Evolutionary conservation across 2,113 vertebrate species (phyloP), one percentile per base, ranked within the genome.

Genomic region (Megaceryle torquata): DNA sequence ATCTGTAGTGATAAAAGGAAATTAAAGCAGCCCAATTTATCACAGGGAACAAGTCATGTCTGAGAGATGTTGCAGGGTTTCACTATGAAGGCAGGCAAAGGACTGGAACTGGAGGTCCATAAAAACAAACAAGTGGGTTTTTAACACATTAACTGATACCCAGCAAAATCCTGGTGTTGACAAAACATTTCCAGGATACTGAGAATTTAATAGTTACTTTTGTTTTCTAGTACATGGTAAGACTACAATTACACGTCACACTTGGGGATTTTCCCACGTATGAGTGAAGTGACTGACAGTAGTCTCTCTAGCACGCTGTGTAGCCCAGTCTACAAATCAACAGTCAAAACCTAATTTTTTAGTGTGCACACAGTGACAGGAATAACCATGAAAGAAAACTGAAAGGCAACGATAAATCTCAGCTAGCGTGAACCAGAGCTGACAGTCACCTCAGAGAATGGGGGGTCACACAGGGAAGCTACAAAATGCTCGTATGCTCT

Each of bases 121-220:
- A 51, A 81, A 88, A 91, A 48, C 53, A 43, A 60, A 6, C 9
- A 61, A 50, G 6, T 37, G 19, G 28, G 63, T 89, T 84, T 63
- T 13, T 85, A 86, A 70, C 25, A 7, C 25, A 39, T 67, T 81
- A 86, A 59, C 35, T 81, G 56, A 78, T 31, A 83, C 11, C 21
- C 26, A 74, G 26, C 6, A 91, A 79, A 91, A 84, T 72, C 65
- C 21, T 10, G 2, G 33, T 72, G 64, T 41, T 91, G 80, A 75
- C 82, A 95, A 90, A 96, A 91, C 35, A 43, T 71, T 48, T 71
- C 56, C 56, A 82, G 60, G 41, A 24, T 8, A 37, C 18, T 1
- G 1, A 75, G 61, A 83, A 26, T 64, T 93, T n/a, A 71, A 28
- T 88, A 50, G 90, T 93, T 88, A 72, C 57, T 93, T 93, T 86